These are phyloP conservation scores for Baronia brevicornis DNA, from an alignment of 2,888 invertebrate genomes.

Conservation along the genomic window DNA sequence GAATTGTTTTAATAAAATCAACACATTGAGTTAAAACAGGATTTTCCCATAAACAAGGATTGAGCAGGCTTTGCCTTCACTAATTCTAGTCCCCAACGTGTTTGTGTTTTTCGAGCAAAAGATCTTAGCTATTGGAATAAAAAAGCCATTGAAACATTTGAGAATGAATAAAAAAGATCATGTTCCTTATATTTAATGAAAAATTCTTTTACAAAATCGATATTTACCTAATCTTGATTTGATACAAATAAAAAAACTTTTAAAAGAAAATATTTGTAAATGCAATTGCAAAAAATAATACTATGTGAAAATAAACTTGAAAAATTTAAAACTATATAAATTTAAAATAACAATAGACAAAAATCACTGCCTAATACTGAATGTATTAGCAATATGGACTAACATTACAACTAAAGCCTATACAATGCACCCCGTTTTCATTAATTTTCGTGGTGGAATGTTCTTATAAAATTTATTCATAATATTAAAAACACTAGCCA, in stretches of 20 bases:
- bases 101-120: too few relatives aligned
- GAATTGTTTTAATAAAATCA: too few relatives aligned
- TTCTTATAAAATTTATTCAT: conserved; percentile 15
- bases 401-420: conserved; percentile 18
- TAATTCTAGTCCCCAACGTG: too few relatives aligned
- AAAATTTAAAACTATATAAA: conserved; percentile 23
- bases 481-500: conserved; percentile 12
- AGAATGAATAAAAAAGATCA: conserved; percentile 20
- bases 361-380: conserved; percentile 22
- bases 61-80: too few relatives aligned
- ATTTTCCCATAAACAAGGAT: too few relatives aligned
- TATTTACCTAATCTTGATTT: conserved; percentile 49
- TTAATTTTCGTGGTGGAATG: conserved; percentile 20
- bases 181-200: conserved; percentile 59
- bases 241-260: conserved; percentile 34
- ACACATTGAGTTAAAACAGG: too few relatives aligned
- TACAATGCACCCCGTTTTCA: conserved; percentile 18
- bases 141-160: too few relatives aligned
- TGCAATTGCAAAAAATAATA: conserved; percentile 43
- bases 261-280: conserved; percentile 44
- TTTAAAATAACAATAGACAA: conserved; percentile 20
- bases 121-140: too few relatives aligned
- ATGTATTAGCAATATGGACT: conserved; percentile 16
- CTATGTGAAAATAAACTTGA: conserved; percentile 24
- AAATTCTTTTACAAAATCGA: conserved; percentile 68